Percentiles rank a stretch among this genome's conserved stretches.
Evolutionary conservation across 2,113 vertebrate species (phyloP).

Genomic region (Parus major): DNA sequence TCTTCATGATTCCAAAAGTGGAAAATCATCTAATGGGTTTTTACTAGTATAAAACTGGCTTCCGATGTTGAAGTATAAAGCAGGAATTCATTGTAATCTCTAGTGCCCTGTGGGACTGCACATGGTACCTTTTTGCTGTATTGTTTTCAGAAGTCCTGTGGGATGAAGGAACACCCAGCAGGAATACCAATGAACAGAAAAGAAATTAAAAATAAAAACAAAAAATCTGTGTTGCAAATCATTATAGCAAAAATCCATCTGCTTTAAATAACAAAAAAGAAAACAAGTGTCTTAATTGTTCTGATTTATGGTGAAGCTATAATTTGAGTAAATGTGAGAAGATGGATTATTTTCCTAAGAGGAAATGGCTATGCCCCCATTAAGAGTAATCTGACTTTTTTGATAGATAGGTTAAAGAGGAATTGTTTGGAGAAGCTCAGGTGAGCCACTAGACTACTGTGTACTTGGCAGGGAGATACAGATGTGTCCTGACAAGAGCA

Average conservation of each 20-base stretch:
- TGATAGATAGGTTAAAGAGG: not conserved
- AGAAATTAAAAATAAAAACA: not conserved
- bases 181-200: not conserved
- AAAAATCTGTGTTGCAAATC: not conserved
- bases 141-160: not conserved
- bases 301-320: not conserved
- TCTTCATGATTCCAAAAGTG: not conserved
- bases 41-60: not conserved
- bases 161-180: not conserved
- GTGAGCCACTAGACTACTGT: not conserved
- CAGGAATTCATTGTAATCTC: not conserved
- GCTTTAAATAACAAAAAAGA: not conserved
- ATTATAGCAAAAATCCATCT: not conserved
- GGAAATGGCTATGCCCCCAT: not conserved
- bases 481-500: not conserved
- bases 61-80: not conserved
- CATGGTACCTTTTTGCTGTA: not conserved
- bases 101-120: not conserved
- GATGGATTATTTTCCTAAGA: not conserved
- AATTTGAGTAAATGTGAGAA: not conserved
- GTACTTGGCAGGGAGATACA: not conserved
- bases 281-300: not conserved
- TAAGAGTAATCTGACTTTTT: not conserved
- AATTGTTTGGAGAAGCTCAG: not conserved
- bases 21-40: not conserved